Conservation (phyloP, 2,888 invertebrate genomes). For the Rhamphomyia laevipes region DNA sequence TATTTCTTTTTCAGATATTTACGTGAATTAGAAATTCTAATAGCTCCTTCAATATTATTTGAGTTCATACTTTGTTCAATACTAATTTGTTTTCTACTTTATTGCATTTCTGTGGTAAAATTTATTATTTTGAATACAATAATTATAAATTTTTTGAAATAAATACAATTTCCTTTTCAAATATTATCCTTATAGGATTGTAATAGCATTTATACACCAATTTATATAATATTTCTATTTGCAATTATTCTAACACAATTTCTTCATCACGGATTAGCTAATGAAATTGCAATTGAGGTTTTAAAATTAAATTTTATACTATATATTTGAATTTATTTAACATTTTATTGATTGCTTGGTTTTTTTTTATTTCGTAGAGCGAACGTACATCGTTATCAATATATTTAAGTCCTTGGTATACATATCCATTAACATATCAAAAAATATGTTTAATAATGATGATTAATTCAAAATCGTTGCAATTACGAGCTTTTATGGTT, state of each 20-base stretch:
- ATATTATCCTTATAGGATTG: not conserved
- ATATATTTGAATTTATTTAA: too few species aligned
- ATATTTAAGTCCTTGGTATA: not conserved
- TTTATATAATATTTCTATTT: not conserved
- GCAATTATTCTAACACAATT: not conserved
- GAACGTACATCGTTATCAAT: too few species aligned
- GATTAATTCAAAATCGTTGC: not conserved
- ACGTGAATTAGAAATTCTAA: not conserved
- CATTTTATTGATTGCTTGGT: too few species aligned
- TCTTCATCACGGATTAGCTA: not conserved
- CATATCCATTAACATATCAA: not conserved
- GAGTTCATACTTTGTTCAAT: not conserved
- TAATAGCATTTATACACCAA: not conserved
- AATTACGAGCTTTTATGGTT: too few species aligned
- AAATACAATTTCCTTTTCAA: not conserved
- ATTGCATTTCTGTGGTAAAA: not conserved
- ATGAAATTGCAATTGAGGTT: not conserved
- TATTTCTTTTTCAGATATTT: not conserved
- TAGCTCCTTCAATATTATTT: not conserved
- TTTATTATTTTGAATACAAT: too few species aligned
- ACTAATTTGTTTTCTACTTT: not conserved
- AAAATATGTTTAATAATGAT: not conserved
- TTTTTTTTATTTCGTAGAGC: too few species aligned
- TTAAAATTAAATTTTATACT: too few species aligned
- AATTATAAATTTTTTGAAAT: not conserved